Base-by-base conservation (phyloP, 1,140 invertebrate genomes). In the Lithobius niger region DNA sequence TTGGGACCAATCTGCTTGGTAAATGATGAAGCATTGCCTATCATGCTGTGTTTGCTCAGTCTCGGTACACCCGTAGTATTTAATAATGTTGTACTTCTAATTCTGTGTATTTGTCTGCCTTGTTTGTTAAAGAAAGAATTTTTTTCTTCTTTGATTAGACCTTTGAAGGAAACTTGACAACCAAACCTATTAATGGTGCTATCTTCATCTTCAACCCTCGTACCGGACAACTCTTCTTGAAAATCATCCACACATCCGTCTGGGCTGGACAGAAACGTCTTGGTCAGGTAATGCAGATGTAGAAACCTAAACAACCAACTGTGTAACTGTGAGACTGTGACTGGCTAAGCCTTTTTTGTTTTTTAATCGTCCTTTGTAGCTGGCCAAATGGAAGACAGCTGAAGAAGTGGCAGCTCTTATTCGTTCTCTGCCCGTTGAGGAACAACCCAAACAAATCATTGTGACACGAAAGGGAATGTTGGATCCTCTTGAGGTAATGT, bases 141-240 rank as follows among this genome's bases (percentile, higher is more conserved):
- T n/a, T n/a, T n/a, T n/a, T n/a, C n/a, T n/a, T n/a, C n/a, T n/a
- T n/a, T n/a, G n/a, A n/a, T n/a, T n/a, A 74, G 74, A 99, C 97
- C 0, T 99, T 99, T 74, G 97, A 99, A 72, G 97, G 97, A 31
- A 99, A 99, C 70, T 78, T 99, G 63, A 99, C 97, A 0, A 99
- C 97, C 0, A 99, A 99, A 67, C 97, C 97, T 0, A 99, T 99
- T 61, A 99, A 99, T 67, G 97, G 97, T 1, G 97, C 96, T 19
- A 99, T 99, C 66, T 99, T 99, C 70, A 99, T 99, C 59, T 99
- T 99, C 73, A 99, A 99, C 74, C 97, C 97, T 1, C 75, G 97
- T 57, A 99, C 97, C 2, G 97, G 97, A n/a, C 97, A 99, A 69
- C 76, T 99, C 1, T 99, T 99, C 75, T 77, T 99, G 43, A 99